Conservation (phyloP, 2,888 invertebrate species). For the Melinopterus prodromus region DNA sequence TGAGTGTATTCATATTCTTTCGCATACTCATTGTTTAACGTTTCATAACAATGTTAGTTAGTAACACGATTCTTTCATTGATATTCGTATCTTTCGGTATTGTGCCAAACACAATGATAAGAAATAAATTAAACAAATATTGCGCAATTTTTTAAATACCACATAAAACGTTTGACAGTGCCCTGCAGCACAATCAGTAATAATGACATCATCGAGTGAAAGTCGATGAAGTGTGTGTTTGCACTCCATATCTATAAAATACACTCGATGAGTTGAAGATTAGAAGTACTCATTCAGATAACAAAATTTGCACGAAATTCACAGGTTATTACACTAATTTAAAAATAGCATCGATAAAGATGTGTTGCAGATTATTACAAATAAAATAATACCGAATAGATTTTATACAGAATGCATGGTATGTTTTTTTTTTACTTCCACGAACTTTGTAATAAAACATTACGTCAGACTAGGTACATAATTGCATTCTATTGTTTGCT, state of each 20-base stretch:
- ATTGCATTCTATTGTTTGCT: not conserved
- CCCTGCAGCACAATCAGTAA: not conserved
- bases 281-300: not conserved
- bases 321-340: not conserved
- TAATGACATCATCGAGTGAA: conserved; percentile 4
- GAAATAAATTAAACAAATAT: not conserved
- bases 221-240: not conserved
- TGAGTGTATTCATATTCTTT: not conserved
- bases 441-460: not conserved
- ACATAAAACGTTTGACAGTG: not conserved
- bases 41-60: conserved; percentile 4
- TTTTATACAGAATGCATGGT: not conserved
- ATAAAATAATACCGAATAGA: not conserved
- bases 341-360: not conserved
- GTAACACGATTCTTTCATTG: not conserved
- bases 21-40: not conserved
- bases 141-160: not conserved
- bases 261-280: not conserved
- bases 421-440: not conserved
- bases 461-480: not conserved
- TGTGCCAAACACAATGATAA: not conserved
- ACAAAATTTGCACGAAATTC: not conserved
- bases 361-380: not conserved
- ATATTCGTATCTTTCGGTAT: not conserved
- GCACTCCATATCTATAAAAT: not conserved